Conservation (phyloP, 2,888 invertebrate genomes). For the Dorcus parallelipipedus region DNA sequence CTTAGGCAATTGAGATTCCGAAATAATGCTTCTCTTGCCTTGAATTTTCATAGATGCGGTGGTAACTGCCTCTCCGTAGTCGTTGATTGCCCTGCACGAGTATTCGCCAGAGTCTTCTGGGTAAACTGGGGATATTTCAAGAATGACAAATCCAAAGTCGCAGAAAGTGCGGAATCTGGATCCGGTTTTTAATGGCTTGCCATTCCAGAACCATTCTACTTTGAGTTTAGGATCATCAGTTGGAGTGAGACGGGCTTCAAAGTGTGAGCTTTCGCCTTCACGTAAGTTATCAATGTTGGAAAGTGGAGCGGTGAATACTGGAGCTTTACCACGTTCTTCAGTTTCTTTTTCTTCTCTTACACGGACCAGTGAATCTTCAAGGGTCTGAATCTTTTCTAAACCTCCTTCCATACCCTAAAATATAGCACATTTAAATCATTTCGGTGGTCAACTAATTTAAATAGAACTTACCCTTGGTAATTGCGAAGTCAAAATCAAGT, state of each 20-base stretch:
- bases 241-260: constrained; percentile 84
- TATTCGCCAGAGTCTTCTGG: constrained; percentile 95
- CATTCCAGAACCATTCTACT: constrained; percentile 94
- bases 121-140: constrained; percentile 96
- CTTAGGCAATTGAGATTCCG: constrained; percentile 87
- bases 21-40: constrained; percentile 86
- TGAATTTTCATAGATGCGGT: constrained; percentile 85
- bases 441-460: background rate
- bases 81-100: constrained; percentile 82
- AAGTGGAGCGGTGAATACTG: constrained; percentile 85
- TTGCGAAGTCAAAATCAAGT: constrained; percentile 88
- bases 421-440: background rate
- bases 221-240: constrained; percentile 88
- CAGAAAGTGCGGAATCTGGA: constrained; percentile 95
- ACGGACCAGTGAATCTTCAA: constrained; percentile 86
- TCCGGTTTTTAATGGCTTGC: constrained; percentile 82
- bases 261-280: constrained; percentile 90
- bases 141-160: constrained; percentile 95
- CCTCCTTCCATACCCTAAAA: constrained; percentile 89
- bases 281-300: constrained; percentile 82
- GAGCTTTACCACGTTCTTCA: constrained; percentile 80
- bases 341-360: constrained; percentile 68
- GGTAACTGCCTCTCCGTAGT: constrained; percentile 89
- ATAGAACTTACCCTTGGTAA: constrained; percentile 72
- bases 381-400: constrained; percentile 85